Evolutionary conservation across 2,888 invertebrate genomes (phyloP).

Genomic region (Amiota mariae): DNA sequence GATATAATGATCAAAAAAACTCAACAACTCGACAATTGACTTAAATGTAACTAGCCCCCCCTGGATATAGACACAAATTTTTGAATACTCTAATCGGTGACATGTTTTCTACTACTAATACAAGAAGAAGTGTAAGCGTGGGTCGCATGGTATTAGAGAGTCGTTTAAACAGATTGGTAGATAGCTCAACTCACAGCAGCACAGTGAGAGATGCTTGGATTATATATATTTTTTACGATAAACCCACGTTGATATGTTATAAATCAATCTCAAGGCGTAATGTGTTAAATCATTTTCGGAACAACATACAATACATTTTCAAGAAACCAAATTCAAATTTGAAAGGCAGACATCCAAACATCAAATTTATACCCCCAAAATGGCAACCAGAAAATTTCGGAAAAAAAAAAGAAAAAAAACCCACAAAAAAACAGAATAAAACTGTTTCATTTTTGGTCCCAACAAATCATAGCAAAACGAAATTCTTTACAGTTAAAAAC

Average conservation of each 20-base stretch:
- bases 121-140: constrained; percentile 51
- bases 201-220: background rate
- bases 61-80: background rate
- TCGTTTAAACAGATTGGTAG: constrained; percentile 11
- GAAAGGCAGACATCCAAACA: too few relatives aligned
- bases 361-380: too few relatives aligned
- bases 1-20: constrained; percentile 30
- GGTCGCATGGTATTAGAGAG: constrained; percentile 23
- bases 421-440: background rate
- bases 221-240: constrained; percentile 42
- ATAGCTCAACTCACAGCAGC: constrained; percentile 46
- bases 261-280: background rate
- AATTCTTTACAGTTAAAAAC: background rate
- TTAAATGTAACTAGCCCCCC: background rate
- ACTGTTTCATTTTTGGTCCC: background rate
- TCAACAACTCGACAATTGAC: background rate
- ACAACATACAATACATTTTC: constrained; percentile 20
- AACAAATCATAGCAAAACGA: background rate
- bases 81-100: background rate
- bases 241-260: background rate
- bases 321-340: too few relatives aligned
- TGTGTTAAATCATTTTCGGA: constrained; percentile 34
- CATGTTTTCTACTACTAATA: background rate
- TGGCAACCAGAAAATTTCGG: background rate
- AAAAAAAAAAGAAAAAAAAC: background rate